Base-by-base conservation (phyloP, 1,140 invertebrate species). In the Colletes gigas region DNA sequence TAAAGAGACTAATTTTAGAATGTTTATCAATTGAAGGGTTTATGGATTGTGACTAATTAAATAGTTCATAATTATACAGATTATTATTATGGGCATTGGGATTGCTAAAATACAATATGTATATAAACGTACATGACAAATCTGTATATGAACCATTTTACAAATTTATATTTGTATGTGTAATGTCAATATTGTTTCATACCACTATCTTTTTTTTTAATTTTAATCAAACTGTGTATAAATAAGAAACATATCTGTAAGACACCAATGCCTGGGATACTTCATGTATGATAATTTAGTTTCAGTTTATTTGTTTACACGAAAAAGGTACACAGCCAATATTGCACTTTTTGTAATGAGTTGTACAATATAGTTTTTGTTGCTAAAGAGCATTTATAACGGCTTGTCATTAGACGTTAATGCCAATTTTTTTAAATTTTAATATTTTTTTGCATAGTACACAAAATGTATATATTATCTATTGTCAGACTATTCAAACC, bases 1-100 rank as follows among this genome's bases (percentile, higher is more conserved):
- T 65, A 39, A 79, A 17, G 30, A 81, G 41, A 84, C 84, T 87
- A 87, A 87, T 87, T 77, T 71, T 73, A 50, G 62, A 77, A 70
- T 50, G 52, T 59, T 83, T 41, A 44, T 80, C 79, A 79, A 68
- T 80, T 80, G 41, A 69, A 78, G 52, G 84, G 80, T 82, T 86
- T 82, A 82, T 78, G 83, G 80, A 62, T 86, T 86, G 84, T 86
- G 84, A 86, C 84, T 86, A 86, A 86, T 86, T 60, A 66, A 79
- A 66, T 82, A 67, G 21, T 78, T 80, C 70, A 78, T 55, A 81
- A 72, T 78, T 70, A 68, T 72, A 44, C 66, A 30, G 70, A 17
- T 67, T n/a, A 60, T 72, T 52, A 75, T 82, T 81, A 55, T 41
- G 63, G 65, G 30, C 39, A 52, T n/a, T 47, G 57, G 76, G 15